Evolutionary conservation across 2,888 invertebrate genomes (phyloP), one percentile per base, ranked within the genome.

Genomic region (Zygaena filipendulae): DNA sequence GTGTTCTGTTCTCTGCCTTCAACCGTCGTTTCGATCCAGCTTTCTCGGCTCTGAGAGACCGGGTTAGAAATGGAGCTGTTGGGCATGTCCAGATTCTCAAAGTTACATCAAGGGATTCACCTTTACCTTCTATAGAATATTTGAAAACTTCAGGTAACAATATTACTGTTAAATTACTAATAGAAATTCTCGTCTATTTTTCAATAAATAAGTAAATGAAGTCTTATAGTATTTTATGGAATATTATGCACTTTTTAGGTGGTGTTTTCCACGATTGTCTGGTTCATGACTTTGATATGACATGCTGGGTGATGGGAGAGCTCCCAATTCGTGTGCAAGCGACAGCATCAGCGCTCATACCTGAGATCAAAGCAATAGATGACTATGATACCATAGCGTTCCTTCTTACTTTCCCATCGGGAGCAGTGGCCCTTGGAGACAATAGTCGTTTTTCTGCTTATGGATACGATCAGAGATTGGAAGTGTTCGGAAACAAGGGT

Each of bases 391-490:
- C 83, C 2, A 84, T 87, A 2, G 82, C 70, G 2, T 83, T 82
- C 27, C 58, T 82, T 3, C 56, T 88, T 19, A 81, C 83, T 23
- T 88, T 84, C 49, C 81, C 84, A 0, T 84, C 84, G 21, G 87
- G 87, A 2, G 79, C 84, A 2, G 53, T 88, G 12, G 86, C 79
- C 3, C 67, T 83, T 26, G 83, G 87, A 23, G 87, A 89, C 51
- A 63, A 85, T 30, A 85, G 84, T 40, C 70, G 88, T 16, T 82
- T 77, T 52, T 81, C 84, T 16, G 60, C 62, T 7, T 87, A 85
- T 44, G 88, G 88, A 2, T 88, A 88, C 43, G 88, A 88, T 39
- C 87, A 87, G 52, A 72, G 88, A 36, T 49, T 87, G 0, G 88
- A 89, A 64, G 84, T 79, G 6, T 85, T 85, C 39, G 86, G 86